Conservation (phyloP, 2,888 invertebrate species). For the Lamellibrachia satsuma region DNA sequence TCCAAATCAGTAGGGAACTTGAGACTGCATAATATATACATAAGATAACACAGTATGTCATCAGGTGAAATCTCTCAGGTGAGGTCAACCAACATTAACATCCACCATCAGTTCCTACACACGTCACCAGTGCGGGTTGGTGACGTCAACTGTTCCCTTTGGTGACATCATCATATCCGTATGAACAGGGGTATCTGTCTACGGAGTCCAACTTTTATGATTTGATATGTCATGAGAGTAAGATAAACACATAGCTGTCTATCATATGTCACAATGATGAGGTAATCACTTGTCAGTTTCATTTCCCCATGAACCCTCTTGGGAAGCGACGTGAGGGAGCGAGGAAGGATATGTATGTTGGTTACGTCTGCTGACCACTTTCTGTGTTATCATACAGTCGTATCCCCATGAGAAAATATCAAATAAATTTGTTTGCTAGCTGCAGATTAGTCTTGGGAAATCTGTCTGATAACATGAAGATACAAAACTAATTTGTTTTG, state of each 20-base stretch:
- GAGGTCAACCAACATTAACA: background rate
- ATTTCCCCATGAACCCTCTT: background rate
- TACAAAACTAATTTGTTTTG: background rate
- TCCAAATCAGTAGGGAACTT: background rate
- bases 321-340: background rate
- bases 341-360: background rate
- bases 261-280: background rate
- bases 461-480: background rate
- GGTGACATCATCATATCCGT: background rate
- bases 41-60: background rate
- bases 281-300: background rate
- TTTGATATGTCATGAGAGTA: background rate
- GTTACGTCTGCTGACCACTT: background rate
- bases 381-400: background rate
- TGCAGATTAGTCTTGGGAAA: background rate
- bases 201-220: background rate
- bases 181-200: background rate
- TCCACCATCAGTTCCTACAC: background rate
- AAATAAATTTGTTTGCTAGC: background rate
- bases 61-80: background rate
- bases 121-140: background rate
- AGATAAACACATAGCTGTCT: background rate
- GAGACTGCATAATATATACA: background rate
- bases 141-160: slow-evolving; percentile 7
- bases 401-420: background rate